Percentiles rank a stretch among this genome's conserved stretches.
phyloP scores from a whole-genome alignment of 2,888 invertebrate genomes.

The Calliphora vomitoria region DNA sequence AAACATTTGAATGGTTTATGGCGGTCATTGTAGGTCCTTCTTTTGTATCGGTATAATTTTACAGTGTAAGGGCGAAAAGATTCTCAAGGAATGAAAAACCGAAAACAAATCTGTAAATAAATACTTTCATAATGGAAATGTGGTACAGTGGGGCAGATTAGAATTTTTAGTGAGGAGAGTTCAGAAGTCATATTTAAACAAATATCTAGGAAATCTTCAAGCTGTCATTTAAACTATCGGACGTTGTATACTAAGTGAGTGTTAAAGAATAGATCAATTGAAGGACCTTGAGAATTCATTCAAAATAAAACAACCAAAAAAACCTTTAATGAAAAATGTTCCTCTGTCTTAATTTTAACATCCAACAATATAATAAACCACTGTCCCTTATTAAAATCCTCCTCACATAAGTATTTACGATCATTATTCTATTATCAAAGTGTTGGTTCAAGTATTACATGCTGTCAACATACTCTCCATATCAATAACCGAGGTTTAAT shows the following conservation, averaged over 20 bases:
- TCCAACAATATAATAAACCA: background rate
- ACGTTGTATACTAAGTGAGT: no score
- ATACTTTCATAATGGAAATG: background rate
- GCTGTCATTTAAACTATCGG: no score
- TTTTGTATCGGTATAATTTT: conserved; percentile 43
- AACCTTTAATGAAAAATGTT: background rate
- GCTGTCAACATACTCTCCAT: conserved; percentile 64
- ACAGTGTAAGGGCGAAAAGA: background rate
- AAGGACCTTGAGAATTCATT: no score
- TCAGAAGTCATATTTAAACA: no score
- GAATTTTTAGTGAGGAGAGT: background rate
- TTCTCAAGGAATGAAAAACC: background rate
- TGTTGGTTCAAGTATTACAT: conserved; percentile 57
- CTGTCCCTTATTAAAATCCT: background rate
- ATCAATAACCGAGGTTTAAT: conserved; percentile 20
- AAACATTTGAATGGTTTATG: conserved; percentile 64
- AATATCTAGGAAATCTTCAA: no score
- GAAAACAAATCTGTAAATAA: conserved; percentile 52
- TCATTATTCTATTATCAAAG: conserved; percentile 44
- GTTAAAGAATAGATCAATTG: no score
- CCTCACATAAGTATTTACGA: background rate
- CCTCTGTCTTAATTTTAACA: background rate
- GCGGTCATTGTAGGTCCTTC: conserved; percentile 60
- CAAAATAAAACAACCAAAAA: no score
- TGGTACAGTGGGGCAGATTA: background rate